These are phyloP conservation scores for Tachysurus fulvidraco DNA, from an alignment of 2,113 vertebrate species.

Conservation along the genomic window DNA sequence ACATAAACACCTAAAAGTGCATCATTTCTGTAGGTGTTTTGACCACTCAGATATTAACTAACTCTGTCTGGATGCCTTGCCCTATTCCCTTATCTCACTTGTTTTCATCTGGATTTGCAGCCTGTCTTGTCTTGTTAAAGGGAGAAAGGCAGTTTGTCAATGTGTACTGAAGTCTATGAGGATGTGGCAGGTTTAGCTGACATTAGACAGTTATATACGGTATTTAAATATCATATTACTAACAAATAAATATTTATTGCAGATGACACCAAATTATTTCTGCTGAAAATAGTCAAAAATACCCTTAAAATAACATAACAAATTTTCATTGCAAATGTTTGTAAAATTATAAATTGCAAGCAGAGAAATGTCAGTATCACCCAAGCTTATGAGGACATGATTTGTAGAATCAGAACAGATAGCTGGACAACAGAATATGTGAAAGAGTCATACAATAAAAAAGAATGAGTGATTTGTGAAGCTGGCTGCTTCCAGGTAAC, in stretches of 20 bases:
- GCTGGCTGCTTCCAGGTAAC: constrained; percentile 57
- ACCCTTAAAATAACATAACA: no score
- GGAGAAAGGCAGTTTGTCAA: neutral
- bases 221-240: neutral
- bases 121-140: neutral
- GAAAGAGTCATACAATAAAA: constrained; percentile 54
- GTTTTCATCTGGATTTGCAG: neutral
- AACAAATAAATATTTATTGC: neutral
- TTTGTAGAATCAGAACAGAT: constrained; percentile 57
- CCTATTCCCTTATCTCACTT: neutral
- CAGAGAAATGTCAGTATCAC: neutral
- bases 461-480: constrained; percentile 35
- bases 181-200: neutral
- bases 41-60: no score
- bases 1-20: neutral
- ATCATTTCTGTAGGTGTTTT: no score
- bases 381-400: neutral
- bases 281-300: neutral
- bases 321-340: no score
- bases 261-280: neutral
- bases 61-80: neutral
- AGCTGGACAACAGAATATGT: constrained; percentile 35
- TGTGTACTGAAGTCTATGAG: neutral
- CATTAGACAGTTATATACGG: neutral
- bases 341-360: no score